phyloP scores from a whole-genome alignment of 2,113 vertebrate species.

The Okapia johnstoni region DNA sequence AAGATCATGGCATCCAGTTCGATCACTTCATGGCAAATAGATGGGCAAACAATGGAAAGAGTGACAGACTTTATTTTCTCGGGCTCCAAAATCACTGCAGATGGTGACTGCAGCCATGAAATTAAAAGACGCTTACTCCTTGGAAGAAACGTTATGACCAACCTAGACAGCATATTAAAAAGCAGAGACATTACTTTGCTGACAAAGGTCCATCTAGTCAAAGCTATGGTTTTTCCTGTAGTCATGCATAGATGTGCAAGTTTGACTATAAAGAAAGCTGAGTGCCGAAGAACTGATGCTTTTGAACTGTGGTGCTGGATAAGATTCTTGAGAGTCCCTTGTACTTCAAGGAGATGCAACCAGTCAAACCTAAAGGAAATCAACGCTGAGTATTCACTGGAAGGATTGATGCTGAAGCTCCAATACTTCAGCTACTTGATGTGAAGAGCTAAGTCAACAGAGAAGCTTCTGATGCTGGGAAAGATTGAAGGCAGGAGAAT shows the following conservation, averaged over 20 bases:
- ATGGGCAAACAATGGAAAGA: background rate
- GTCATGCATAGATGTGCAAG: background rate
- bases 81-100: background rate
- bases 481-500: background rate
- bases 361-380: too few species aligned
- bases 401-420: background rate
- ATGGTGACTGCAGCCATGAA: background rate
- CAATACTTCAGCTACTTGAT: background rate
- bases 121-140: background rate
- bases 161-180: background rate
- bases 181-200: background rate
- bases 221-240: background rate
- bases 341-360: too few species aligned
- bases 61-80: background rate
- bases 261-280: too few species aligned
- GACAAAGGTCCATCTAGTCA: background rate
- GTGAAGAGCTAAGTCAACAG: background rate
- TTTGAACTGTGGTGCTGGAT: too few species aligned
- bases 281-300: too few species aligned
- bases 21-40: background rate
- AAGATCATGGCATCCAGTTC: background rate
- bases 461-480: background rate
- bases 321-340: too few species aligned
- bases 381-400: too few species aligned
- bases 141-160: background rate